A percentile compares a stretch with the other conserved stretches of the same genome.
These are phyloP conservation scores for Latrodectus geometricus DNA, from an alignment of 1,140 invertebrate genomes.

Conservation along the genomic window DNA sequence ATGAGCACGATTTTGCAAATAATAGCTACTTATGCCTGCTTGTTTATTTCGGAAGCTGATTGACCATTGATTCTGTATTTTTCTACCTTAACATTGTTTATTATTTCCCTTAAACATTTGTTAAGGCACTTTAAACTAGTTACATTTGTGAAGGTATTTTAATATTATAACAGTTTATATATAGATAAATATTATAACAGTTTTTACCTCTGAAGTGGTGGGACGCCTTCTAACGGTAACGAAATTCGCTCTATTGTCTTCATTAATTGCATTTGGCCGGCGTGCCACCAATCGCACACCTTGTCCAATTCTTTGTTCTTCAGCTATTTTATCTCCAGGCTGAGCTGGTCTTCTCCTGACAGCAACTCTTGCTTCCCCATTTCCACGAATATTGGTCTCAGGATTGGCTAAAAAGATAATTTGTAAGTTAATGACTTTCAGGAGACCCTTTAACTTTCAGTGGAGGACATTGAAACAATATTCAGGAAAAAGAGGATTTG, in stretches of 20 bases:
- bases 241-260: conserved; percentile 20
- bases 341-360: conserved; percentile 22
- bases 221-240: conserved; percentile 37
- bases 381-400: not conserved
- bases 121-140: too few relatives aligned
- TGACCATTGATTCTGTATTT: too few relatives aligned
- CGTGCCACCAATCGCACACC: conserved; percentile 21
- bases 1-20: too few relatives aligned
- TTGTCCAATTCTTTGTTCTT: conserved; percentile 6
- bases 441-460: too few relatives aligned
- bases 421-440: not conserved
- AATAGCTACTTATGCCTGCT: too few relatives aligned
- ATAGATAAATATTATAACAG: conserved; percentile 30
- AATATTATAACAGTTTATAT: too few relatives aligned
- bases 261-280: conserved; percentile 26
- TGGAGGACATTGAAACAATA: too few relatives aligned
- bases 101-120: too few relatives aligned
- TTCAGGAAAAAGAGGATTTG: too few relatives aligned
- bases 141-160: too few relatives aligned
- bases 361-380: conserved; percentile 19
- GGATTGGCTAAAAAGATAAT: conserved; percentile 27
- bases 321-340: not conserved
- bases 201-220: conserved; percentile 22
- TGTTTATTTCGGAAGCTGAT: too few relatives aligned
- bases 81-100: too few relatives aligned